These are phyloP conservation scores for Struthio camelus DNA, from an alignment of 2,113 vertebrate species.

Conservation along the genomic window DNA sequence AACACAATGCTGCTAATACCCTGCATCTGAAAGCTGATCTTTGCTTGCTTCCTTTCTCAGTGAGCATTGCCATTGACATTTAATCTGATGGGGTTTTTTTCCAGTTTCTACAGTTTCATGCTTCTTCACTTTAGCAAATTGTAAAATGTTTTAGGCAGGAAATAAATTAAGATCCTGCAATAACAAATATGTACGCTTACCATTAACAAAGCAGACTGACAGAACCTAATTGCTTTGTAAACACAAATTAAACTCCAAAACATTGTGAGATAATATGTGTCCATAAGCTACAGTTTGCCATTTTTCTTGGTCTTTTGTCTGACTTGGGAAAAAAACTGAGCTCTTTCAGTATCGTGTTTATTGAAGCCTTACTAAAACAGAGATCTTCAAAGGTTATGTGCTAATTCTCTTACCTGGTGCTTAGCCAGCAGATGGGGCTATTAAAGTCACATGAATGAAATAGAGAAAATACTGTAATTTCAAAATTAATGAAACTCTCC, in stretches of 20 bases:
- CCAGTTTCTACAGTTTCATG: background rate
- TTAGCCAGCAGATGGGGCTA: conserved; percentile 69
- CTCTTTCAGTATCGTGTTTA: background rate
- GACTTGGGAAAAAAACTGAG: background rate
- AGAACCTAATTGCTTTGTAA: background rate
- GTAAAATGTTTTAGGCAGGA: background rate
- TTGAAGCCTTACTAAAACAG: conserved; percentile 12
- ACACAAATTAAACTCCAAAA: background rate
- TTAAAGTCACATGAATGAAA: conserved; percentile 54
- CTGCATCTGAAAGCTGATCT: background rate
- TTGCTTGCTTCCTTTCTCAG: background rate
- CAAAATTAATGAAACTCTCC: conserved; percentile 27
- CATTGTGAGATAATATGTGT: background rate
- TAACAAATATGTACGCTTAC: background rate
- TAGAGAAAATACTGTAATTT: conserved; percentile 1
- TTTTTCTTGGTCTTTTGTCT: background rate
- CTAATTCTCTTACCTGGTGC: conserved; percentile 5
- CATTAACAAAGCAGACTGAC: background rate
- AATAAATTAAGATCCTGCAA: background rate
- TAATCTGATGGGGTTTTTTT: background rate
- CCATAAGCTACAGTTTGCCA: background rate
- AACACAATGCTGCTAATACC: background rate
- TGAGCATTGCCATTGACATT: background rate
- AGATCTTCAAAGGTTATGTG: background rate
- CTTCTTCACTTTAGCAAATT: background rate